Conservation (phyloP, 2,888 invertebrate species). For the Sthenelais limicola region DNA sequence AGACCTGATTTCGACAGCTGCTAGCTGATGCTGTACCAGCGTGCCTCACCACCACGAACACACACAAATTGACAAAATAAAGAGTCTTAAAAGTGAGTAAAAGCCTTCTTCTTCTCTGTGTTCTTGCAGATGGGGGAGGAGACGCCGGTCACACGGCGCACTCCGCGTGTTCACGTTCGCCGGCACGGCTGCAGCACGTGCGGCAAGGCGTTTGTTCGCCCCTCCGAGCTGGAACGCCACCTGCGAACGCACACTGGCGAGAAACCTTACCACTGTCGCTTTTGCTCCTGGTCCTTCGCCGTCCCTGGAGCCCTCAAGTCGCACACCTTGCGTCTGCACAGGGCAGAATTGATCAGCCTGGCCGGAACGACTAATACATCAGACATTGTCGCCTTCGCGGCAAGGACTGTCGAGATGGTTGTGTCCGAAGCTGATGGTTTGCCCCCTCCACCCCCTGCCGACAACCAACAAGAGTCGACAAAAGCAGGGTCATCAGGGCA, state of each 20-base stretch:
- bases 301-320: slow-evolving; percentile 19
- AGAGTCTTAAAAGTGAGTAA: too few species aligned
- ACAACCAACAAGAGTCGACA: too few species aligned
- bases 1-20: too few species aligned
- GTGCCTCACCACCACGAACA: too few species aligned
- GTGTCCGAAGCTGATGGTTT: not conserved
- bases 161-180: not conserved
- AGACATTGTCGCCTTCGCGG: not conserved
- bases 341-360: not conserved
- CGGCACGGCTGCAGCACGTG: slow-evolving; percentile 19
- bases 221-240: slow-evolving; percentile 29
- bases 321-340: slow-evolving; percentile 21
- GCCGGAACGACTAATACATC: not conserved
- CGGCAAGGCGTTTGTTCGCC: slow-evolving; percentile 35
- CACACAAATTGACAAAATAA: too few species aligned
- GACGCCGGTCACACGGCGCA: too few species aligned
- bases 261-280: slow-evolving; percentile 1
- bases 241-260: slow-evolving; percentile 30
- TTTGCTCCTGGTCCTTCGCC: slow-evolving; percentile 11
- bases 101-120: too few species aligned
- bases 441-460: too few species aligned
- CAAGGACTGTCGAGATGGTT: not conserved
- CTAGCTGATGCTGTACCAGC: too few species aligned
- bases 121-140: too few species aligned
- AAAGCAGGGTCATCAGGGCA: too few species aligned